Evolutionary conservation across 2,113 vertebrate species (phyloP).

Genomic region (Notechis scutatus): DNA sequence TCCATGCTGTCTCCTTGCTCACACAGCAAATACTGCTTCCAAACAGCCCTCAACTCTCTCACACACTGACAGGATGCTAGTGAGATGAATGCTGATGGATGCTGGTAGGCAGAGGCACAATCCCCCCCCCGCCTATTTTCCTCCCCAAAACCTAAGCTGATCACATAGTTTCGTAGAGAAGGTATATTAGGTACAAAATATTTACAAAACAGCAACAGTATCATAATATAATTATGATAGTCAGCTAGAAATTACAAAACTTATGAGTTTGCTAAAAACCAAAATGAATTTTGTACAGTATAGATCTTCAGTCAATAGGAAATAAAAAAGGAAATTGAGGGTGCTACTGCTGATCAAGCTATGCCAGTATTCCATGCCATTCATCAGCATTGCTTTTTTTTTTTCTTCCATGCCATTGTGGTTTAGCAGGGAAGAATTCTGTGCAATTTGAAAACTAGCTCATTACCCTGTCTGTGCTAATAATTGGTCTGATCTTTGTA

Average conservation of each 20-base stretch:
- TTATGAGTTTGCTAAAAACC: neutral
- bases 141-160: no score
- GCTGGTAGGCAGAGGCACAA: no score
- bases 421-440: neutral
- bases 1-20: no score
- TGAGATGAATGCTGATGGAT: no score
- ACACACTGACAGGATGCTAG: no score
- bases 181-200: neutral
- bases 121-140: no score
- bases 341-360: neutral
- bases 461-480: neutral
- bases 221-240: neutral
- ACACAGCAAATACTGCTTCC: no score
- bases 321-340: neutral
- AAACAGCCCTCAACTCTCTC: no score
- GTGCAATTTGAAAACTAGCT: neutral
- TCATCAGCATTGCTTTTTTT: neutral
- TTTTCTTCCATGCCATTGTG: neutral
- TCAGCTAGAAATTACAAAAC: neutral
- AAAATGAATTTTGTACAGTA: neutral
- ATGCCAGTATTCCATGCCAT: neutral
- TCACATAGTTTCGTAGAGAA: no score
- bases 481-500: neutral
- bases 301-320: neutral
- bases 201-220: neutral